These are phyloP conservation scores for Drosophila nigromelanica DNA, from an alignment of 1,140 invertebrate species.

Conservation along the genomic window DNA sequence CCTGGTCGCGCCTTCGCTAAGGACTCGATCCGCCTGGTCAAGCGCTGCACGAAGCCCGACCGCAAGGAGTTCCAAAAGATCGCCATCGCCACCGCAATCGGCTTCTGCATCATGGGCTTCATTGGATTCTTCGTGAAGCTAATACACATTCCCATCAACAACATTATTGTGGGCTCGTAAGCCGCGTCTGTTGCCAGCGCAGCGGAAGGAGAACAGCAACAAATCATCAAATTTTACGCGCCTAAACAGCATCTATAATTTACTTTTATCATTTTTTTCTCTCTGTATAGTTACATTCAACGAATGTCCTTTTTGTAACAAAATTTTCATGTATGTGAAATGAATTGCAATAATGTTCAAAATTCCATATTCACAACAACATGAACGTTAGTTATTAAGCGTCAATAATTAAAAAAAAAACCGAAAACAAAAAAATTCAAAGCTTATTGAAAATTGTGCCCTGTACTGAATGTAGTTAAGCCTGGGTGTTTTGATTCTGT, in stretches of 20 bases:
- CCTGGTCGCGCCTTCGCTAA: slow-evolving; percentile 98
- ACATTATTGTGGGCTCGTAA: slow-evolving; percentile 97
- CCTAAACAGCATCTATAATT: slow-evolving; percentile 17
- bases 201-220: slow-evolving; percentile 36
- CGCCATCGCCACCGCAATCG: slow-evolving; percentile 99
- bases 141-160: slow-evolving; percentile 99
- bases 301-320: slow-evolving; percentile 62
- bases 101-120: slow-evolving; percentile 99
- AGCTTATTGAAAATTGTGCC: too few species aligned
- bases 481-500: too few species aligned
- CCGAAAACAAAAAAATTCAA: slow-evolving; percentile 14
- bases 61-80: slow-evolving; percentile 99
- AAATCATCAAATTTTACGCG: slow-evolving; percentile 48
- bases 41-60: slow-evolving; percentile 99
- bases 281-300: slow-evolving; percentile 71
- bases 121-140: slow-evolving; percentile 99
- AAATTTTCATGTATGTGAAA: slow-evolving; percentile 51
- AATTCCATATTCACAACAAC: slow-evolving; percentile 61
- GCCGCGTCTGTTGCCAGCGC: not conserved
- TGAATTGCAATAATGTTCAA: slow-evolving; percentile 54
- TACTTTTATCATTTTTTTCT: slow-evolving; percentile 51
- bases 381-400: slow-evolving; percentile 67
- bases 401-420: slow-evolving; percentile 37
- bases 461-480: too few species aligned
- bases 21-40: slow-evolving; percentile 98